Percentiles rank a stretch among this genome's conserved stretches.
These are phyloP conservation scores for Sparidentex hasta DNA, from an alignment of 2,797 vertebrate genomes.

Conservation along the genomic window DNA sequence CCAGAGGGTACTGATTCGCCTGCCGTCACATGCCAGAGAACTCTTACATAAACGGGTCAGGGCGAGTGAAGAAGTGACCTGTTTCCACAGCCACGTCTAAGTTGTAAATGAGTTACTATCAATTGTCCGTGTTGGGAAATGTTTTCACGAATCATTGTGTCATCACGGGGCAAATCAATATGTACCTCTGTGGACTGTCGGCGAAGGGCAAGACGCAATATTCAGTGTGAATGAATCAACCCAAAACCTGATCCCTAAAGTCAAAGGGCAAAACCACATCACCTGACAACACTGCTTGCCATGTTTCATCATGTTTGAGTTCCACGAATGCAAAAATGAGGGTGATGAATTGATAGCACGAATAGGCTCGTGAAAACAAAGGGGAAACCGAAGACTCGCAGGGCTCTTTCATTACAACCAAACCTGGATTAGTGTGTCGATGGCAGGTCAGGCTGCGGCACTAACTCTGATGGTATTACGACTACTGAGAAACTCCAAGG, in stretches of 20 bases:
- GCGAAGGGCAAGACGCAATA: constrained; percentile 20
- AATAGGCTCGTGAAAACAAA: constrained; percentile 2
- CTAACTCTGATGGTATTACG: constrained; percentile 15
- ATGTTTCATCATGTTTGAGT: not conserved
- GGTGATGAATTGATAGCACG: not conserved
- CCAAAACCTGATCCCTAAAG: not conserved
- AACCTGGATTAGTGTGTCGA: constrained; percentile 44
- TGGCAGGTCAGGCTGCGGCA: constrained; percentile 2
- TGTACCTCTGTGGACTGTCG: not conserved
- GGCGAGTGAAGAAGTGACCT: constrained; percentile 48
- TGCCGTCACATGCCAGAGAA: constrained; percentile 50
- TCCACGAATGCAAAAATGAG: not conserved
- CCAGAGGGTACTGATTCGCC: constrained; percentile 31
- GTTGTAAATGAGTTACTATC: constrained; percentile 29
- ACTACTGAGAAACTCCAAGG: constrained; percentile 12
- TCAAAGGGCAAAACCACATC: not conserved
- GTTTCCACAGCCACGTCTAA: constrained; percentile 30
- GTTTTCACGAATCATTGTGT: constrained; percentile 1
- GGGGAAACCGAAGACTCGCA: not conserved
- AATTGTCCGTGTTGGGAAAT: constrained; percentile 23
- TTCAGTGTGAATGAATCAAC: constrained; percentile 3
- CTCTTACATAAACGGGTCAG: constrained; percentile 74
- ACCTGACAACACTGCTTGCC: not conserved
- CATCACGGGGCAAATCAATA: constrained; percentile 23
- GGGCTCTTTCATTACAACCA: constrained; percentile 4